Evolutionary conservation across 2,888 invertebrate species (phyloP), one percentile per base, ranked within the genome.

Genomic region (Drosophila ustulata): DNA sequence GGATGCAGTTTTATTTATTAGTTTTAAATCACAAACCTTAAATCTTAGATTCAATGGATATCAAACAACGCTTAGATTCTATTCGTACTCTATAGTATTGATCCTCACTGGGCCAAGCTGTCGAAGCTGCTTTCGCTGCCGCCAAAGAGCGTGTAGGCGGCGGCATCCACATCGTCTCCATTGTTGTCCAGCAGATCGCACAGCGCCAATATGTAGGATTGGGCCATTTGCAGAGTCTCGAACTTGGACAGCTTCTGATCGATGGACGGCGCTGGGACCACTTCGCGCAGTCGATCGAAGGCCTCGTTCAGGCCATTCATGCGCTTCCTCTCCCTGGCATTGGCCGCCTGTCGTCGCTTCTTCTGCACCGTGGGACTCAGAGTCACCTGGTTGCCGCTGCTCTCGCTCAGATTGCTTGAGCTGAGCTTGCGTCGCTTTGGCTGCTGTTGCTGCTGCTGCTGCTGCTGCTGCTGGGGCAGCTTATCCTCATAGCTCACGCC

Each of bases 151-250:
- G 78, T 81, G 63, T 63, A 87, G 53, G 66, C 76, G 28, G 76
- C 63, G 0, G 70, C 55, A 51, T 55, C 88, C 4, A 71, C 59
- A 9, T 87, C 88, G 23, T 84, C 89, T 1, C 73, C 82, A 32
- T 86, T 88, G 51, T 88, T 82, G 66, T 94, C 93, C 55, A 95
- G 92, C 43, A 96, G 92, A 88, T 96, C 95, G 89, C 94, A 94
- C 11, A 96, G 91, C 0, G 96, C 95, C 5, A 94, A 92, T 61
- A 96, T 96, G 86, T 96, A 96, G 5, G 95, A 95, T 86, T 96
- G 96, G 0, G 96, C 96, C 96, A 96, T 96, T 93, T 96, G 96
- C 30, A 96, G 92, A 0, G 96, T 96, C 90, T 96, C 96, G 89
- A 94, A 96, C 92, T 96, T 96, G 78, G 96, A 96, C 39, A 96